A percentile compares a stretch with the other conserved stretches of the same genome.
Evolutionary conservation across 1,140 invertebrate genomes (phyloP).

Genomic region (Brachionus rubens): DNA sequence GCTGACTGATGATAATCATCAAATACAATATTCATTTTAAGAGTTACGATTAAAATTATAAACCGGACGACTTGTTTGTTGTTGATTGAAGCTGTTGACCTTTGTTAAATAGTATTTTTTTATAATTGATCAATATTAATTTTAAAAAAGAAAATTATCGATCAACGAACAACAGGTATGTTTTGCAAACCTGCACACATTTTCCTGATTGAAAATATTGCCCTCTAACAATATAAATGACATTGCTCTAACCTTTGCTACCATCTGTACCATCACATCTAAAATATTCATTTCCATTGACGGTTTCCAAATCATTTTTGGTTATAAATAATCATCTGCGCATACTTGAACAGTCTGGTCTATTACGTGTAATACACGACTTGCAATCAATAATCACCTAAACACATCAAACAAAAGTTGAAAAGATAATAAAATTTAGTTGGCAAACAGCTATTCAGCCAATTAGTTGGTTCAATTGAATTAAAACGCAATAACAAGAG

Average conservation of each 20-base stretch:
- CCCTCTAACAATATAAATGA: no score
- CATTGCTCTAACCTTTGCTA: background rate
- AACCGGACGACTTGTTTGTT: background rate
- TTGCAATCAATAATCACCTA: background rate
- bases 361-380: background rate
- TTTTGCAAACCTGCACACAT: no score
- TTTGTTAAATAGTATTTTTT: background rate
- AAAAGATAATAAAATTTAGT: no score
- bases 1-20: background rate
- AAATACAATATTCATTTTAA: background rate
- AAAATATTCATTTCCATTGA: background rate
- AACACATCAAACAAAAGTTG: background rate
- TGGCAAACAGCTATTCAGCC: background rate
- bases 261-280: background rate
- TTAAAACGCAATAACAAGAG: no score
- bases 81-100: background rate
- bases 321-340: background rate
- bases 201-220: no score
- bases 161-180: background rate
- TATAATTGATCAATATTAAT: background rate
- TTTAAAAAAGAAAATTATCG: background rate
- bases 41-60: background rate
- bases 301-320: background rate
- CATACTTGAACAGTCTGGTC: background rate
- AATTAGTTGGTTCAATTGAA: background rate